These are phyloP conservation scores for Euplexia lucipara DNA, from an alignment of 2,888 invertebrate species.

Conservation along the genomic window DNA sequence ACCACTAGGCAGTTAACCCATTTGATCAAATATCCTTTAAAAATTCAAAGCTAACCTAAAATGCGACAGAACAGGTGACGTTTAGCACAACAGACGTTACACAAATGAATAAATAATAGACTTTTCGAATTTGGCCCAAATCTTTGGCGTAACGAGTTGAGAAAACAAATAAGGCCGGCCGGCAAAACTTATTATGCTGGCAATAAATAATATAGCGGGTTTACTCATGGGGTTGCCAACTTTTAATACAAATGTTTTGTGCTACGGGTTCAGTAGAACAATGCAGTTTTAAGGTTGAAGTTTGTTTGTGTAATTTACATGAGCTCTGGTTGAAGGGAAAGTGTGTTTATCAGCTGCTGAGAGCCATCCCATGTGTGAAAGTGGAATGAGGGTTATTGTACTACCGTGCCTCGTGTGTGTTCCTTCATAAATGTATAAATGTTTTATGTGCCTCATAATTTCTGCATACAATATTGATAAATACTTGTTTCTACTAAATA, in stretches of 20 bases:
- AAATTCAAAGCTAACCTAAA: conserved; percentile 70
- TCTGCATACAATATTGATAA: conserved; percentile 10
- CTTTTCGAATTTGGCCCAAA: conserved; percentile 86
- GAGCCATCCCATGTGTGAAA: conserved; percentile 7
- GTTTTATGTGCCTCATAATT: conserved; percentile 20
- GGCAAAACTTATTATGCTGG: conserved; percentile 82
- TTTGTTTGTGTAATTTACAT: conserved; percentile 44
- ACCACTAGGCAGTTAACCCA: too few relatives aligned
- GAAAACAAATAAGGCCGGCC: conserved; percentile 84
- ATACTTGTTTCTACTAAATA: too few relatives aligned
- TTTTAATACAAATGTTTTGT: conserved; percentile 80
- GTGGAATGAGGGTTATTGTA: conserved; percentile 15
- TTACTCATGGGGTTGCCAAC: conserved; percentile 73
- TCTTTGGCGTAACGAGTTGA: conserved; percentile 88
- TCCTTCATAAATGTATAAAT: conserved; percentile 17
- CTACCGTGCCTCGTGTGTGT: not conserved
- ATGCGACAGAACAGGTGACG: conserved; percentile 63
- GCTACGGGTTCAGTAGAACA: conserved; percentile 49
- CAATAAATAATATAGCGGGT: conserved; percentile 88
- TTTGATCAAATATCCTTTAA: conserved; percentile 59
- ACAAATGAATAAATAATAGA: conserved; percentile 88
- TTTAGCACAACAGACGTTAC: conserved; percentile 66
- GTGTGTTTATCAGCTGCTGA: conserved; percentile 28
- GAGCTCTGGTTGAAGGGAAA: conserved; percentile 28
- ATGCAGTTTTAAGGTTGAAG: conserved; percentile 51